Evolutionary conservation across 2,888 invertebrate genomes (phyloP).

Genomic region (Alcis repandata): DNA sequence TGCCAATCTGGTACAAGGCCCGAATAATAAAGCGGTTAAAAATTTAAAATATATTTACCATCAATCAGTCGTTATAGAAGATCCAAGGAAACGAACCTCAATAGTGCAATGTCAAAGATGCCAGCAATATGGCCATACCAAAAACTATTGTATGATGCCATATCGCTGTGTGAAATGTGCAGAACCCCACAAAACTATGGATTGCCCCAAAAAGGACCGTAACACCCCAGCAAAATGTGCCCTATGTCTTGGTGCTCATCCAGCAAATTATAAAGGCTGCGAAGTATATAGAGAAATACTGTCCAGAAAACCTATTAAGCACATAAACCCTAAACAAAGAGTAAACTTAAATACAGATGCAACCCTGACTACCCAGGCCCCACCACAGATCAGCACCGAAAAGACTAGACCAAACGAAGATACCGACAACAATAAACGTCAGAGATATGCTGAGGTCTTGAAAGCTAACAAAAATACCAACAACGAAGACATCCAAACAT

Average conservation of each 20-base stretch:
- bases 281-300: conserved; percentile 2
- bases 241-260: neutral
- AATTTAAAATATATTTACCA: neutral
- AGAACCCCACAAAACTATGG: neutral
- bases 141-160: conserved; percentile 3
- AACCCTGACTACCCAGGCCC: no score
- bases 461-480: no score
- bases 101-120: neutral
- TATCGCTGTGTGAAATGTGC: conserved; percentile 4
- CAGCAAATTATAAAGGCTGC: conserved; percentile 6
- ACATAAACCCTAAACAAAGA: neutral
- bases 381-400: no score
- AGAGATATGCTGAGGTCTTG: no score
- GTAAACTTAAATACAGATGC: no score
- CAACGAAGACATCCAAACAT: no score
- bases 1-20: neutral
- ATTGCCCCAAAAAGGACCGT: neutral
- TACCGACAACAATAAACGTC: no score
- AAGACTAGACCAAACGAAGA: no score
- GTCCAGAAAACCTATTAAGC: neutral
- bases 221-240: conserved; percentile 1
- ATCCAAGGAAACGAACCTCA: neutral
- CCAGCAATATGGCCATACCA: neutral
- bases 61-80: neutral
- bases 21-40: neutral